phyloP scores from a whole-genome alignment of 2,113 vertebrate species.

The Epinephelus lanceolatus region DNA sequence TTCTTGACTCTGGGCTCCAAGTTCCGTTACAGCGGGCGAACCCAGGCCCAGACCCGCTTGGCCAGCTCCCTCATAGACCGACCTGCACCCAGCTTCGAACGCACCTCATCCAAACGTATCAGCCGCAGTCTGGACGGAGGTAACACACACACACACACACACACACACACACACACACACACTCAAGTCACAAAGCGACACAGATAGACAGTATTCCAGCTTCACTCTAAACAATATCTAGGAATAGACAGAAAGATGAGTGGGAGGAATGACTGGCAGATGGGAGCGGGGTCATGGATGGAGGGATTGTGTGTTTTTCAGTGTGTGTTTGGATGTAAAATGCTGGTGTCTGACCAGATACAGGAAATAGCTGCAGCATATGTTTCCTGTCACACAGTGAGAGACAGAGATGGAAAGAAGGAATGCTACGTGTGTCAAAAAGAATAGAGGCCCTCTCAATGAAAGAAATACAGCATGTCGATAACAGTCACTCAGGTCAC shows the following conservation, averaged over 20 bases:
- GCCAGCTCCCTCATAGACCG: conserved; percentile 82
- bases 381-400: conserved; percentile 78
- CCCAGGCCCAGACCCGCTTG: conserved; percentile 76
- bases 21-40: conserved; percentile 82
- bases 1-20: conserved; percentile 82
- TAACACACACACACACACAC: conserved; percentile 22
- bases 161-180: not conserved
- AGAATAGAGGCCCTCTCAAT: not conserved
- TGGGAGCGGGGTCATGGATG: conserved; percentile 16
- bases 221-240: not conserved
- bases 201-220: not conserved
- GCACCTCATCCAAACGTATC: conserved; percentile 80
- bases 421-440: conserved; percentile 21
- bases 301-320: not conserved
- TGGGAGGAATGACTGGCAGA: conserved; percentile 28
- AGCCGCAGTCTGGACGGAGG: conserved; percentile 82
- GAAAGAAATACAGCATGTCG: conserved; percentile 18
- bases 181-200: not conserved
- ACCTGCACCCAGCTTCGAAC: conserved; percentile 75
- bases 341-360: conserved; percentile 66
- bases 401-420: conserved; percentile 49
- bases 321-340: conserved; percentile 42
- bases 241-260: conserved; percentile 3
- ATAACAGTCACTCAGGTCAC: not conserved
- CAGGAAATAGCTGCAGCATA: conserved; percentile 82